Percentiles rank a stretch among this genome's conserved stretches.
phyloP scores from a whole-genome alignment of 2,797 vertebrate species.

The Lacerta bilineata region DNA sequence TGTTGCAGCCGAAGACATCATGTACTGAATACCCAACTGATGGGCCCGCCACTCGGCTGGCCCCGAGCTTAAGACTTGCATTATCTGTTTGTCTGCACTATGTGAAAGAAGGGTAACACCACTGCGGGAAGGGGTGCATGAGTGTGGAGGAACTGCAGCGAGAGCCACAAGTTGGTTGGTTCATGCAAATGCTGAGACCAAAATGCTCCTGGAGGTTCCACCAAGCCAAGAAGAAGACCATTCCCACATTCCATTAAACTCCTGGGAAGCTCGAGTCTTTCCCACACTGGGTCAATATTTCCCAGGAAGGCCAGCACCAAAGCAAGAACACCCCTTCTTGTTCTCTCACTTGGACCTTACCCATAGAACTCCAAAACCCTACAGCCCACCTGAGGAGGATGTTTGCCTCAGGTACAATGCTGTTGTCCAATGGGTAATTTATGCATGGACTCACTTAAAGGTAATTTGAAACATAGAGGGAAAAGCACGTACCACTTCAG shows the following conservation, averaged over 20 bases:
- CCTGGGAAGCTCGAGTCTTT: neutral
- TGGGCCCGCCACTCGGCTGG: neutral
- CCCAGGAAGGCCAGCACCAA: neutral
- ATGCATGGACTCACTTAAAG: neutral
- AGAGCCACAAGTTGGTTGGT: neutral
- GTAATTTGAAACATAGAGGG: neutral
- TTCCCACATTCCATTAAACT: neutral
- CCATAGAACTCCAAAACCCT: neutral
- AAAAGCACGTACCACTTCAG: neutral
- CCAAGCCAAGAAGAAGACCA: neutral
- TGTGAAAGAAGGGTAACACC: neutral
- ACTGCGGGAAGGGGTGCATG: neutral
- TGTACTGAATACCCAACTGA: conserved; percentile 82
- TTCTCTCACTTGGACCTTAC: neutral
- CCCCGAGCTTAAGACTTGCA: neutral
- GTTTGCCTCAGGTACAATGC: neutral
- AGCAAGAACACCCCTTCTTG: neutral
- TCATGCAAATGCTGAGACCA: neutral
- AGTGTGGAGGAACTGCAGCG: neutral
- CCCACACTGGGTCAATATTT: neutral
- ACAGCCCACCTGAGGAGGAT: neutral
- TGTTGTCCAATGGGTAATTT: neutral
- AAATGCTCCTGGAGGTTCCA: neutral
- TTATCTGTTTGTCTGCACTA: neutral
- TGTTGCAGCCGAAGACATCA: conserved; percentile 90